Evolutionary conservation across 2,113 vertebrate species (phyloP).

Genomic region (Microcebus murinus): DNA sequence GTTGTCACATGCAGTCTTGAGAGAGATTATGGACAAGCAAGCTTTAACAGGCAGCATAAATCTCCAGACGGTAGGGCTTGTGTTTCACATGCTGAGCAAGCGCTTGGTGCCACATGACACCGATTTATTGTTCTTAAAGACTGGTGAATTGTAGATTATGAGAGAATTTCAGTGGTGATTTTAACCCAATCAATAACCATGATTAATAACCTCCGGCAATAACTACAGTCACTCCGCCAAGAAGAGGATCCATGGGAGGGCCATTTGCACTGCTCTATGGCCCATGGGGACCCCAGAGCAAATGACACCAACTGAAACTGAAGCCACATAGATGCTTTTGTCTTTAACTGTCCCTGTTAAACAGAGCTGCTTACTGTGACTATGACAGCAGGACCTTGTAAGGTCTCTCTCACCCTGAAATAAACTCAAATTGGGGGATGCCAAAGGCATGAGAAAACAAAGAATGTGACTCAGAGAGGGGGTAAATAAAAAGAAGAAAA

Average conservation of each 20-base stretch:
- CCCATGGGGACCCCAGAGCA: constrained; percentile 63
- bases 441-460: constrained; percentile 40
- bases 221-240: constrained; percentile 61
- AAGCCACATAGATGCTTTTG: constrained; percentile 52
- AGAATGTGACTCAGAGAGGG: constrained; percentile 4
- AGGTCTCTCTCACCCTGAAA: constrained; percentile 62
- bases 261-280: constrained; percentile 51
- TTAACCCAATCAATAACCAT: constrained; percentile 76
- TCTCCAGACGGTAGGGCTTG: constrained; percentile 48
- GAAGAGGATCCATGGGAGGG: constrained; percentile 31
- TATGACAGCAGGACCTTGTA: constrained; percentile 54
- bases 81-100: constrained; percentile 48
- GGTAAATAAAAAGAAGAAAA: constrained; percentile 36
- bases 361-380: constrained; percentile 61
- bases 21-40: constrained; percentile 45
- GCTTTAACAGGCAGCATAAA: constrained; percentile 66
- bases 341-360: constrained; percentile 67
- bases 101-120: constrained; percentile 48
- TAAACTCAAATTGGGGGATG: constrained; percentile 66
- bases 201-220: constrained; percentile 77
- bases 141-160: constrained; percentile 72
- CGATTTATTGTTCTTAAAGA: constrained; percentile 69
- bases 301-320: constrained; percentile 70
- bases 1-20: constrained; percentile 12
- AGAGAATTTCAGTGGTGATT: constrained; percentile 61